Percentiles rank a stretch among this genome's conserved stretches.
Evolutionary conservation across 2,888 invertebrate genomes (phyloP).

Genomic region (Rhagophthalmus giganteus): DNA sequence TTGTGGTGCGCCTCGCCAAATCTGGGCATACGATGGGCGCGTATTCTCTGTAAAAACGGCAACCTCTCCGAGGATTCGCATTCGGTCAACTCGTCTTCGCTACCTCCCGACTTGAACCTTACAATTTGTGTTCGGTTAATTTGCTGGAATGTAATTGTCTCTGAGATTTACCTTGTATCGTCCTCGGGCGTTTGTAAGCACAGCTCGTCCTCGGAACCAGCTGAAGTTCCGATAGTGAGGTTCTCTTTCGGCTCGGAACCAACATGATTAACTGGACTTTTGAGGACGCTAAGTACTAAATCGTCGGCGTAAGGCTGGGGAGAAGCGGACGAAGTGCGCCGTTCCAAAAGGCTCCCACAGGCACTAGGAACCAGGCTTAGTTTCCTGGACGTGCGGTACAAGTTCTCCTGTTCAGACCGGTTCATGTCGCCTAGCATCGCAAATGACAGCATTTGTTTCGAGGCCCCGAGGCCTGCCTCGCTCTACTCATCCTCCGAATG

Average conservation of each 20-base stretch:
- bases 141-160: conserved; percentile 1
- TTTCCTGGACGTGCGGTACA: conserved; percentile 65
- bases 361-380: conserved; percentile 55
- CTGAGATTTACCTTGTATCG: conserved; percentile 42
- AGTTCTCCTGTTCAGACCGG: conserved; percentile 65
- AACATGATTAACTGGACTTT: conserved; percentile 60
- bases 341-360: conserved; percentile 36
- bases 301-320: conserved; percentile 51
- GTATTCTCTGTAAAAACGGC: conserved; percentile 59
- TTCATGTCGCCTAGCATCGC: conserved; percentile 61
- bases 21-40: conserved; percentile 53
- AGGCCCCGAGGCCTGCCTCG: conserved; percentile 38
- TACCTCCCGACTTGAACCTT: conserved; percentile 49
- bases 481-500: conserved; percentile 32
- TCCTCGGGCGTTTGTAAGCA: conserved; percentile 41
- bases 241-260: conserved; percentile 48
- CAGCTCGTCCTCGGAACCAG: conserved; percentile 53
- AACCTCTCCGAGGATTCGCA: conserved; percentile 55
- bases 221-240: conserved; percentile 51
- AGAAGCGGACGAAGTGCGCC: conserved; percentile 21
- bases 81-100: conserved; percentile 57
- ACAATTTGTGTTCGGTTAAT: conserved; percentile 9
- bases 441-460: conserved; percentile 55
- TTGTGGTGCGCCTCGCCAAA: conserved; percentile 63
- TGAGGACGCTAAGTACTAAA: conserved; percentile 63